These are phyloP conservation scores for Melieria crassipennis DNA, from an alignment of 2,888 invertebrate species.

Conservation along the genomic window DNA sequence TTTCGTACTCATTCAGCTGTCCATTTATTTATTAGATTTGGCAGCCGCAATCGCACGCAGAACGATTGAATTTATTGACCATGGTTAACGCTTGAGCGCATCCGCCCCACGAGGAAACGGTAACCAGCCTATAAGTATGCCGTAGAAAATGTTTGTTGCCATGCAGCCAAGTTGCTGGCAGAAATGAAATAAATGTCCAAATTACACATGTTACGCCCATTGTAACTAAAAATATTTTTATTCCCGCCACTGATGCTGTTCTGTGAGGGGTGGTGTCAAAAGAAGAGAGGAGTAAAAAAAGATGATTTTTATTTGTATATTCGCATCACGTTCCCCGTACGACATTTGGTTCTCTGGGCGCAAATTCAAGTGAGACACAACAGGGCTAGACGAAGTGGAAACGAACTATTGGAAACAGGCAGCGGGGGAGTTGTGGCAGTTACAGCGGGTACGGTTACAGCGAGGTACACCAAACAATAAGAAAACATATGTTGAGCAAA, in stretches of 20 bases:
- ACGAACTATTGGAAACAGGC: no score
- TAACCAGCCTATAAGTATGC: neutral
- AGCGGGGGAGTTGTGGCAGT: no score
- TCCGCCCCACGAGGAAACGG: neutral
- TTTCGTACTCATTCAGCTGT: conserved; percentile 5
- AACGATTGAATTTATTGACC: conserved; percentile 23
- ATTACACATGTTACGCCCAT: conserved; percentile 30
- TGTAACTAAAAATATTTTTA: conserved; percentile 33
- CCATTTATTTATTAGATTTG: conserved; percentile 31
- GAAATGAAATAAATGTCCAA: conserved; percentile 30
- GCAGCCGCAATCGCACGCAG: conserved; percentile 6
- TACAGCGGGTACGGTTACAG: no score
- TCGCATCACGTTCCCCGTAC: conserved; percentile 23
- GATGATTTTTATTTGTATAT: conserved; percentile 18
- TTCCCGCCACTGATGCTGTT: neutral
- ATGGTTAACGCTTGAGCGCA: conserved; percentile 16
- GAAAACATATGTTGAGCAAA: neutral
- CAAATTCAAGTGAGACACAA: no score
- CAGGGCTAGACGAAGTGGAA: no score
- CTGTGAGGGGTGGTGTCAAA: neutral
- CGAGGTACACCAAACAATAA: no score
- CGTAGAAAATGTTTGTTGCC: neutral
- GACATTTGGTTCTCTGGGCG: neutral
- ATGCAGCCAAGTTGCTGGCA: neutral
- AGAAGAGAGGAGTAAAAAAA: neutral